Percentiles rank a stretch among this genome's conserved stretches.
Conservation (phyloP, 2,113 vertebrate genomes). For the Sigmodon hispidus region DNA sequence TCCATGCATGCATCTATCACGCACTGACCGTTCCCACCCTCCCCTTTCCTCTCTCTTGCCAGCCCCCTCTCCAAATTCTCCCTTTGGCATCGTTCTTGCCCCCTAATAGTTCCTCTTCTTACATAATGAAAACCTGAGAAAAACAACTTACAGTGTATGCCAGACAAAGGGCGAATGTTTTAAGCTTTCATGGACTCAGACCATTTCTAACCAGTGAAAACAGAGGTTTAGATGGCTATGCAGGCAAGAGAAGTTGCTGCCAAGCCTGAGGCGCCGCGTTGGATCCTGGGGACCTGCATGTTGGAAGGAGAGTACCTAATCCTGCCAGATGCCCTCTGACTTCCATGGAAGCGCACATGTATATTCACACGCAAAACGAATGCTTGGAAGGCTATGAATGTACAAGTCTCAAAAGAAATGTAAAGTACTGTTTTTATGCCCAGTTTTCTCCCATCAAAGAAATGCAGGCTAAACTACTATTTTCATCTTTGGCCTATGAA, state of each 20-base stretch:
- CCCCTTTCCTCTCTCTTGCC: not conserved
- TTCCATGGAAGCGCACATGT: not conserved
- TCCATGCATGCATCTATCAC: not conserved
- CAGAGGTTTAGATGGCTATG: not conserved
- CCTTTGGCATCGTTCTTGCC: not conserved
- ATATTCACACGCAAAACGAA: not conserved
- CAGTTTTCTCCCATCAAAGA: conserved; percentile 12
- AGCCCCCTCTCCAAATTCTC: not conserved
- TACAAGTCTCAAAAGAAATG: not conserved
- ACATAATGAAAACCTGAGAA: not conserved
- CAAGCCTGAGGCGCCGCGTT: not conserved
- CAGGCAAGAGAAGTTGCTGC: not conserved
- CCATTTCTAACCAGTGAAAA: not conserved
- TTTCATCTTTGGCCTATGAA: conserved; percentile 5
- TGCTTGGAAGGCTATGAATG: not conserved
- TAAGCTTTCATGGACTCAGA: not conserved
- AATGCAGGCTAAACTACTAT: conserved; percentile 28
- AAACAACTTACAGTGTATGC: not conserved
- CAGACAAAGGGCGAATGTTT: conserved; percentile 38
- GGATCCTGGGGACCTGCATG: too few species aligned
- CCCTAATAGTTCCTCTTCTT: not conserved
- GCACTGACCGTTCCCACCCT: not conserved
- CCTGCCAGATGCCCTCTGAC: not conserved
- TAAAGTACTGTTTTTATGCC: not conserved
- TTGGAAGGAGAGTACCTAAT: not conserved